phyloP scores from a whole-genome alignment of 2,888 invertebrate species.

The Aphrophora alni region DNA sequence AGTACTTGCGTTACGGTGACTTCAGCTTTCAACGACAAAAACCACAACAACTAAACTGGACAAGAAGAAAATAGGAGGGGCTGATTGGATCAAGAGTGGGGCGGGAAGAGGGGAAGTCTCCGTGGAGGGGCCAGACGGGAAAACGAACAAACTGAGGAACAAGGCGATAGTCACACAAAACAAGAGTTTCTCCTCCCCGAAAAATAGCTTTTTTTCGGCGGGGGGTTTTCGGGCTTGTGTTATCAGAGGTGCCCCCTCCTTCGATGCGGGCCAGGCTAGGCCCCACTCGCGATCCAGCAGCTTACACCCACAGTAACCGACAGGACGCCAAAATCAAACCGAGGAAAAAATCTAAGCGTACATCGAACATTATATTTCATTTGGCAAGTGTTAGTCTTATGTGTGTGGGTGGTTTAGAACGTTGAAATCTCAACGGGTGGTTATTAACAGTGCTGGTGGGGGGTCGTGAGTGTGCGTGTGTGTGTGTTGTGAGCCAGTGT shows the following conservation, averaged over 20 bases:
- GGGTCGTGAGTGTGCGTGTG: slow-evolving; percentile 21
- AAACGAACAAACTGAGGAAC: slow-evolving; percentile 42
- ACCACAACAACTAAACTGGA: slow-evolving; percentile 35
- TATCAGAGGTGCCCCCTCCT: slow-evolving; percentile 38
- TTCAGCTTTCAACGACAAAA: slow-evolving; percentile 22
- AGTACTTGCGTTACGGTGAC: background rate
- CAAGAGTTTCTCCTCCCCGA: slow-evolving; percentile 43
- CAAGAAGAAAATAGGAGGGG: slow-evolving; percentile 38
- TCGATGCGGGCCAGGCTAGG: slow-evolving; percentile 18
- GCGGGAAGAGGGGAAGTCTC: slow-evolving; percentile 27
- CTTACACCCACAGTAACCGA: slow-evolving; percentile 26
- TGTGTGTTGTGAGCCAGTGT: slow-evolving; percentile 13
- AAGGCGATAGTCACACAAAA: slow-evolving; percentile 43
- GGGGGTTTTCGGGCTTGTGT: slow-evolving; percentile 33
- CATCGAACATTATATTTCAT: slow-evolving; percentile 35
- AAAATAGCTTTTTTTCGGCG: slow-evolving; percentile 42
- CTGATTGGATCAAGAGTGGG: slow-evolving; percentile 19
- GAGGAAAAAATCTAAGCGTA: slow-evolving; percentile 32
- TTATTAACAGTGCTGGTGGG: background rate
- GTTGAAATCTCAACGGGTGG: background rate
- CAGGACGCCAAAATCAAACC: slow-evolving; percentile 26
- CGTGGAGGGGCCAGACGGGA: slow-evolving; percentile 22
- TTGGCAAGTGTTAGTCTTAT: slow-evolving; percentile 12
- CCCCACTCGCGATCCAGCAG: slow-evolving; percentile 20
- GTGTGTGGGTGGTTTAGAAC: slow-evolving; percentile 16